A percentile compares a stretch with the other conserved stretches of the same genome.
Evolutionary conservation across 1,140 invertebrate species (phyloP).

Genomic region (Cepaea nemoralis): DNA sequence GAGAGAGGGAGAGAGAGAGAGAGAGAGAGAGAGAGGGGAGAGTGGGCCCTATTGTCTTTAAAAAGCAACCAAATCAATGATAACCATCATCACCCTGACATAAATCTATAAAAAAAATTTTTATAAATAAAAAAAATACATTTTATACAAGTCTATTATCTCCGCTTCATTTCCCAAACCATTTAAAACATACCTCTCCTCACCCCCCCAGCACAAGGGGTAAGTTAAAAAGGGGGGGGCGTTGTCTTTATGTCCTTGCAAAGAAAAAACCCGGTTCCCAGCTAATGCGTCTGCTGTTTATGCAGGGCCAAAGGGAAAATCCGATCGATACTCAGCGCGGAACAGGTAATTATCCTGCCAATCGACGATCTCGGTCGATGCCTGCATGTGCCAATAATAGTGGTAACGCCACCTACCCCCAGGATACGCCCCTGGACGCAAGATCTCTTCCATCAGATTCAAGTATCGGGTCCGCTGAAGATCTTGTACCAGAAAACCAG

Average conservation of each 20-base stretch:
- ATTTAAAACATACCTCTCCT: too few relatives aligned
- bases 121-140: too few relatives aligned
- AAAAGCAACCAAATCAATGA: too few relatives aligned
- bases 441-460: not conserved
- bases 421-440: not conserved
- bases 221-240: too few relatives aligned
- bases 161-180: too few relatives aligned
- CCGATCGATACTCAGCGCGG: not conserved
- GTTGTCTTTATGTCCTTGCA: not conserved
- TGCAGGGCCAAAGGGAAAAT: not conserved
- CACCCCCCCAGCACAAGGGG: too few relatives aligned
- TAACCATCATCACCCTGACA: too few relatives aligned
- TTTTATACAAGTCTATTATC: too few relatives aligned
- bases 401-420: conserved; percentile 5
- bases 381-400: not conserved
- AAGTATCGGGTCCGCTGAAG: not conserved
- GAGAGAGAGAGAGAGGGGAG: not conserved
- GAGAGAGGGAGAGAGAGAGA: not conserved
- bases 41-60: not conserved
- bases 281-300: not conserved
- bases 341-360: not conserved
- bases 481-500: not conserved
- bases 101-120: too few relatives aligned
- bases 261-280: not conserved
- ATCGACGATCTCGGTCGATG: not conserved